Evolutionary conservation across 1,140 invertebrate species (phyloP).

Genomic region (Tetramorium parvispinum): DNA sequence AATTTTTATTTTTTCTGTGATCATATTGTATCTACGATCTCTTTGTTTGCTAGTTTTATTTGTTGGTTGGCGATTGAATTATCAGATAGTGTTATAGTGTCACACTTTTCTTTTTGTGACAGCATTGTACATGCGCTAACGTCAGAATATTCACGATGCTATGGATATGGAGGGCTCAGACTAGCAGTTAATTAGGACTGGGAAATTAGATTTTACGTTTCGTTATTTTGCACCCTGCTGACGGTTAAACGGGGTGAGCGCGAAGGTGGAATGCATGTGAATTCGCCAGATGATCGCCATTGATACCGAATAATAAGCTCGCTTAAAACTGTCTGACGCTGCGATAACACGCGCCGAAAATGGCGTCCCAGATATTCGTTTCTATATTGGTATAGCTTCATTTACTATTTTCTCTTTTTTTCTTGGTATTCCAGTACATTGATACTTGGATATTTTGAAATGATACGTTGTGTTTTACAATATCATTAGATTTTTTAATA

Average conservation of each 20-base stretch:
- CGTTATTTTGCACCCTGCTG: constrained; percentile 70
- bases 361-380: constrained; percentile 13
- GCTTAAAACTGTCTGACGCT: constrained; percentile 75
- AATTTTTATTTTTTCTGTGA: background rate
- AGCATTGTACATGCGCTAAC: background rate
- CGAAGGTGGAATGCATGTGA: constrained; percentile 71
- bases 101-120: background rate
- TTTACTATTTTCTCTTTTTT: background rate
- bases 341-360: constrained; percentile 56
- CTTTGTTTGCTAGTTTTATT: background rate
- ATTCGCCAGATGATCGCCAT: constrained; percentile 81
- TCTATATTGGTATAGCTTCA: constrained; percentile 8
- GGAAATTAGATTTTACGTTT: constrained; percentile 73
- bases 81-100: background rate
- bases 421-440: background rate
- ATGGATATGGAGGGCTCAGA: constrained; percentile 18
- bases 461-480: background rate
- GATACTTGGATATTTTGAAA: background rate
- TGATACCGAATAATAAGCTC: constrained; percentile 80
- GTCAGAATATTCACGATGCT: background rate
- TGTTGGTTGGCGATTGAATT: background rate
- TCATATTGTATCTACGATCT: background rate
- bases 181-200: constrained; percentile 68
- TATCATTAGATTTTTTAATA: background rate
- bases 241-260: background rate